These are phyloP conservation scores for Drosophila parvula DNA, from an alignment of 1,140 invertebrate species.

Conservation along the genomic window DNA sequence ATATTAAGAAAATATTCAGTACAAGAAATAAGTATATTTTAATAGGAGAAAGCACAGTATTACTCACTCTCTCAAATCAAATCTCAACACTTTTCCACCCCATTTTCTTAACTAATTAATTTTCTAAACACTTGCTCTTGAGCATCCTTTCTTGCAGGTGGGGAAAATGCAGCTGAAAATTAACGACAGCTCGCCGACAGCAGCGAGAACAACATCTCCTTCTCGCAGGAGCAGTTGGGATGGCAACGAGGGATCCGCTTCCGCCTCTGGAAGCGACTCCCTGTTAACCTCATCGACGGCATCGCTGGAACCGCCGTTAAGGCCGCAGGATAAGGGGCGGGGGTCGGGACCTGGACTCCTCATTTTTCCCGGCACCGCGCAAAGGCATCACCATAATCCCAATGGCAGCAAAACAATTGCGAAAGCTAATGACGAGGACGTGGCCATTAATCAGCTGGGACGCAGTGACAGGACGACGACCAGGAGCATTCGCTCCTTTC, in stretches of 20 bases:
- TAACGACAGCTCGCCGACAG: slow-evolving; percentile 21
- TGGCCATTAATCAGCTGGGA: slow-evolving; percentile 59
- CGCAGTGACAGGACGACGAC: not conserved
- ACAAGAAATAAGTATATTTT: not conserved
- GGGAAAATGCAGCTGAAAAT: slow-evolving; percentile 23
- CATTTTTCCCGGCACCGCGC: slow-evolving; percentile 65
- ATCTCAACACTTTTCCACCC: not conserved
- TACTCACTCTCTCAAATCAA: not conserved
- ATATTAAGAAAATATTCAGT: not conserved
- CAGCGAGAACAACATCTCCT: slow-evolving; percentile 20
- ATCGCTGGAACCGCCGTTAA: slow-evolving; percentile 33
- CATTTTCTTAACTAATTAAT: not conserved
- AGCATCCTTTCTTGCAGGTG: slow-evolving; percentile 9
- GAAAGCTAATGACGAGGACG: slow-evolving; percentile 49
- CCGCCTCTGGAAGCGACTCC: slow-evolving; percentile 27
- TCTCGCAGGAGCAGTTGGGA: slow-evolving; percentile 26
- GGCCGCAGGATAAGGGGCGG: not conserved
- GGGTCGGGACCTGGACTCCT: slow-evolving; percentile 57
- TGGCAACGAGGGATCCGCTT: slow-evolving; percentile 27
- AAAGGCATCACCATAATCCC: slow-evolving; percentile 51
- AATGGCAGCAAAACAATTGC: slow-evolving; percentile 41
- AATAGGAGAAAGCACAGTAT: not conserved
- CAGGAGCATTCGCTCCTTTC: slow-evolving; percentile 68
- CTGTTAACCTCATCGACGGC: slow-evolving; percentile 60
- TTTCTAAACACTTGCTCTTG: not conserved